These are phyloP conservation scores for Heliconius eleuchia DNA, from an alignment of 1,140 invertebrate species.

Conservation along the genomic window DNA sequence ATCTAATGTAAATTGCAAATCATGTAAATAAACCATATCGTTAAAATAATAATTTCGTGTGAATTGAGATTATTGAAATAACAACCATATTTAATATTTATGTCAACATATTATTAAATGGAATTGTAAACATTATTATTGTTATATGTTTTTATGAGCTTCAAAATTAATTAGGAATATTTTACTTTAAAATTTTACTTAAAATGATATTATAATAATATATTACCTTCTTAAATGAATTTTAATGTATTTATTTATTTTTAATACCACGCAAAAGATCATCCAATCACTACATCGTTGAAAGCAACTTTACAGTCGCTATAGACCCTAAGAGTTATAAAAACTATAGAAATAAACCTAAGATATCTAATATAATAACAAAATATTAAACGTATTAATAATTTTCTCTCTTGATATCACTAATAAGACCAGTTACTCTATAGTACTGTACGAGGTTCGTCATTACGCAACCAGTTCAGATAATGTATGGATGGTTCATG, in stretches of 20 bases:
- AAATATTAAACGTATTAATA: background rate
- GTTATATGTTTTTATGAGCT: background rate
- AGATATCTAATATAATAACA: background rate
- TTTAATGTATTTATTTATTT: too few species aligned
- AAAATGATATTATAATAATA: background rate
- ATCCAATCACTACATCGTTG: too few species aligned
- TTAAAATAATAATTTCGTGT: background rate
- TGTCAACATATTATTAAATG: background rate
- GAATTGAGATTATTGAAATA: background rate
- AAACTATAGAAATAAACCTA: conserved; percentile 5
- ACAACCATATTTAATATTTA: background rate
- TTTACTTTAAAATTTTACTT: background rate
- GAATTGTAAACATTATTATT: background rate
- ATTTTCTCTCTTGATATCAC: background rate
- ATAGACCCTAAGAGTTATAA: background rate
- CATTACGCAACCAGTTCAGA: conserved; percentile 43
- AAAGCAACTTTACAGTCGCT: too few species aligned
- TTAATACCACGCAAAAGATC: background rate
- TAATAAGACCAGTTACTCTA: conserved; percentile 30
- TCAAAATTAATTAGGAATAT: background rate
- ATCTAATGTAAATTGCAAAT: background rate
- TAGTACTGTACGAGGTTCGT: conserved; percentile 29
- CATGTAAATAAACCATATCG: background rate
- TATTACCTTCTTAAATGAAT: too few species aligned
- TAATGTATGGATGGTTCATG: conserved; percentile 45